These are phyloP conservation scores for Sarcoramphus papa DNA, from an alignment of 2,797 vertebrate species.

Conservation along the genomic window DNA sequence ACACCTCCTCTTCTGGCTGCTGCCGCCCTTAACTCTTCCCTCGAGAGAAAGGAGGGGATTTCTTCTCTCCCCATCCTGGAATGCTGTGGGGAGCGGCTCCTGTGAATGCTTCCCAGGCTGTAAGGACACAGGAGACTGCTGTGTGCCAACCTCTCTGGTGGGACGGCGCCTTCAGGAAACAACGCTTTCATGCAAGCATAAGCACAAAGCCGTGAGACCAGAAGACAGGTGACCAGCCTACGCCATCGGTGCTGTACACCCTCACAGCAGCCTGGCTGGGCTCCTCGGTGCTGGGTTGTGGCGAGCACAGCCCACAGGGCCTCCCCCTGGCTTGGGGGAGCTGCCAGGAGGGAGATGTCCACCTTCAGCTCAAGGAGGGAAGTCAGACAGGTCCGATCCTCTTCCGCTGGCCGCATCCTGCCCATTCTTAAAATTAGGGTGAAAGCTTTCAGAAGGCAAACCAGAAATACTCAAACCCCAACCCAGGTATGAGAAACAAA, in stretches of 20 bases:
- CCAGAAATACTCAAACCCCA: background rate
- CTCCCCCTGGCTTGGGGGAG: background rate
- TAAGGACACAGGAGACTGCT: background rate
- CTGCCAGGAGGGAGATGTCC: background rate
- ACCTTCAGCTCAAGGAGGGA: background rate
- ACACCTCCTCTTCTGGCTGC: background rate
- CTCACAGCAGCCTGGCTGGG: background rate
- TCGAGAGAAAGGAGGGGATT: background rate
- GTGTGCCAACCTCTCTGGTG: background rate
- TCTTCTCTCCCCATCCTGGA: background rate
- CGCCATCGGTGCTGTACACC: rapidly evolving
- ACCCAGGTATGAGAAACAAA: background rate
- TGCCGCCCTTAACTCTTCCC: background rate
- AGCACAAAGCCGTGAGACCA: background rate
- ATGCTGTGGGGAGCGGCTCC: rapidly evolving
- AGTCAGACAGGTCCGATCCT: background rate
- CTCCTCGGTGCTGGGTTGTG: rapidly evolving
- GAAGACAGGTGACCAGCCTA: background rate
- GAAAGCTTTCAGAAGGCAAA: background rate
- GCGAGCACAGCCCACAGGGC: background rate
- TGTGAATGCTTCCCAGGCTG: background rate
- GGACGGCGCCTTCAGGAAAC: background rate
- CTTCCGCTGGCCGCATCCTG: background rate
- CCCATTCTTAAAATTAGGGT: background rate
- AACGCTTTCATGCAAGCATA: background rate